Conservation (phyloP, 2,797 vertebrate species). For the Dendrocincla fuliginosa region DNA sequence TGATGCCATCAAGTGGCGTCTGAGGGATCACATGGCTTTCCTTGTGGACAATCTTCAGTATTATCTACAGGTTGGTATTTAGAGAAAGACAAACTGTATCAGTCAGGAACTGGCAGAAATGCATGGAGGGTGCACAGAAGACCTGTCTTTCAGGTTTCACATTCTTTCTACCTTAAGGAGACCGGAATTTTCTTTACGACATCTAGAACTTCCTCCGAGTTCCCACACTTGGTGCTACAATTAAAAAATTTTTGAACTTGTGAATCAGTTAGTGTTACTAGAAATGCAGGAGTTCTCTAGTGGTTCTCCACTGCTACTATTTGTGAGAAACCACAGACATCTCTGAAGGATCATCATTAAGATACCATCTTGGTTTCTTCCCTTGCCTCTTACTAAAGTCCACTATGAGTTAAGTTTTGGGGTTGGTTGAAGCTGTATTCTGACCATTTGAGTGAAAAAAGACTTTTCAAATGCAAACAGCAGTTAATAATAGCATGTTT, state of each 20-base stretch:
- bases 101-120: neutral
- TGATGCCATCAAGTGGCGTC: slow-evolving; percentile 90
- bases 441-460: neutral
- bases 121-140: neutral
- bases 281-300: neutral
- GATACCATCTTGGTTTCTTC: neutral
- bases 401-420: neutral
- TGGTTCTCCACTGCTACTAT: neutral
- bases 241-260: neutral
- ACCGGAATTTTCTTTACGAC: neutral
- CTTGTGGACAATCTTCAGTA: slow-evolving; percentile 98
- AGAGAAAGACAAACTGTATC: neutral
- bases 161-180: neutral
- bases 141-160: neutral
- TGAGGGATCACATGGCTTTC: slow-evolving; percentile 98
- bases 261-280: neutral
- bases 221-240: neutral
- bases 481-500: neutral
- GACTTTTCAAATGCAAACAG: neutral
- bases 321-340: neutral
- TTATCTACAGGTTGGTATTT: slow-evolving; percentile 88
- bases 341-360: neutral
- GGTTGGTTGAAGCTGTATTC: neutral
- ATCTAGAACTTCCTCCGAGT: neutral
- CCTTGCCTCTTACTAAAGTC: neutral